Evolutionary conservation across 2,797 vertebrate species (phyloP).

Genomic region (Diplodus sargus): DNA sequence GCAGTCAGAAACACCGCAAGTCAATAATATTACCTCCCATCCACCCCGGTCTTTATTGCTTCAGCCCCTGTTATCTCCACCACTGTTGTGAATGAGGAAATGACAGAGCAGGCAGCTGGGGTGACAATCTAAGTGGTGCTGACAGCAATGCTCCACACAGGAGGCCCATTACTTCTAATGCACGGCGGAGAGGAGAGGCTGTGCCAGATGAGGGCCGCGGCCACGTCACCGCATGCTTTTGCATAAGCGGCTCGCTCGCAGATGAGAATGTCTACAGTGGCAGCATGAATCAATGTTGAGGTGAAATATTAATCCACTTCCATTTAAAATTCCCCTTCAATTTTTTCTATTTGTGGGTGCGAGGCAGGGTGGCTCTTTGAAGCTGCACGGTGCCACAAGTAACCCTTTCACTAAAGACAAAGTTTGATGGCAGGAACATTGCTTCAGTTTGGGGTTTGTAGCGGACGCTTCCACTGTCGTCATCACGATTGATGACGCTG

Average conservation of each 20-base stretch:
- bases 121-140: conserved; percentile 44
- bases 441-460: conserved; percentile 28
- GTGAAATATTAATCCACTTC: conserved; percentile 86
- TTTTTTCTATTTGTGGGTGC: conserved; percentile 79
- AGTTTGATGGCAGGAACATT: conserved; percentile 47
- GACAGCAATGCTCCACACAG: conserved; percentile 44
- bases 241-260: conserved; percentile 57
- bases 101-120: conserved; percentile 37
- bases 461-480: conserved; percentile 10
- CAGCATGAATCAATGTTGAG: conserved; percentile 79
- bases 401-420: conserved; percentile 70
- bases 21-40: conserved; percentile 55
- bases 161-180: conserved; percentile 57
- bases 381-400: conserved; percentile 69
- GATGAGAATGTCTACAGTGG: conserved; percentile 75
- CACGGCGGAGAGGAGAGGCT: conserved; percentile 50
- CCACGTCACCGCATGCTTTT: conserved; percentile 58
- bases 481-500: conserved; percentile 10
- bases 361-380: conserved; percentile 79
- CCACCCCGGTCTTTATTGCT: conserved; percentile 29
- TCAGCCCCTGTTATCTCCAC: conserved; percentile 20
- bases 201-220: conserved; percentile 42
- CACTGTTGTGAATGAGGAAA: conserved; percentile 53
- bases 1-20: conserved; percentile 39
- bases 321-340: conserved; percentile 87